A percentile compares a stretch with the other conserved stretches of the same genome.
phyloP scores from a whole-genome alignment of 2,113 vertebrate genomes.

The Saguinus imperator region DNA sequence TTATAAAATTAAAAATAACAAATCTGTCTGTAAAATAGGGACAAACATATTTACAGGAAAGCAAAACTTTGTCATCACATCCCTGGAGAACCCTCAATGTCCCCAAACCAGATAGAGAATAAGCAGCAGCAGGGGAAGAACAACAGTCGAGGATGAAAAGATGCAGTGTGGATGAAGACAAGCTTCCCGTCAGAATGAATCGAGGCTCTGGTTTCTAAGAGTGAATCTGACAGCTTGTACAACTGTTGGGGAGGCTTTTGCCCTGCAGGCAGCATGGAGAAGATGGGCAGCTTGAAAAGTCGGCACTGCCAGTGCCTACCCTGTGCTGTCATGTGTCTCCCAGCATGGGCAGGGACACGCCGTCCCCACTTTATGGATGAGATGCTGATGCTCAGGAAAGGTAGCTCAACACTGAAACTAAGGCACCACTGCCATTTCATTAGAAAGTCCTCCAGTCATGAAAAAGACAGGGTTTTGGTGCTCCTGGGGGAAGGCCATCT shows the following conservation, averaged over 20 bases:
- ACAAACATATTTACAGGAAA: not conserved
- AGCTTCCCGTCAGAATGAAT: not conserved
- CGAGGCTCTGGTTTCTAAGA: not conserved
- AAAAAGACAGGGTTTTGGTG: not conserved
- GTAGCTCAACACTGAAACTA: not conserved
- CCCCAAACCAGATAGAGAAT: not conserved
- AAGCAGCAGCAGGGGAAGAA: not conserved
- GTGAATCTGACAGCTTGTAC: not conserved
- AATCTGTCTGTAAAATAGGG: not conserved
- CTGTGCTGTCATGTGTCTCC: not conserved
- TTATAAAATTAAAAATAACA: not conserved
- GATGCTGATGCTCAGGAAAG: not conserved
- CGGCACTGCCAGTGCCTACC: not conserved
- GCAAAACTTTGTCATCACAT: not conserved
- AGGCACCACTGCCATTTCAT: not conserved
- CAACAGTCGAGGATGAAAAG: not conserved
- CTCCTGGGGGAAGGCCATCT: not conserved
- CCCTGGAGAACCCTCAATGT: not conserved
- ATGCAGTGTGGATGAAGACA: not conserved
- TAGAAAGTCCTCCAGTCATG: too few species aligned
- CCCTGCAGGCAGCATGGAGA: not conserved
- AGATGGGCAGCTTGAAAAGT: not conserved
- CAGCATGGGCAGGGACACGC: too few species aligned
- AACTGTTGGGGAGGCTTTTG: not conserved
- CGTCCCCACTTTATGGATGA: too few species aligned